Percentiles rank a stretch among this genome's conserved stretches.
phyloP scores from a whole-genome alignment of 37 sponge, comb jelly and placozoan genomes.

The Axinella damicornis region DNA sequence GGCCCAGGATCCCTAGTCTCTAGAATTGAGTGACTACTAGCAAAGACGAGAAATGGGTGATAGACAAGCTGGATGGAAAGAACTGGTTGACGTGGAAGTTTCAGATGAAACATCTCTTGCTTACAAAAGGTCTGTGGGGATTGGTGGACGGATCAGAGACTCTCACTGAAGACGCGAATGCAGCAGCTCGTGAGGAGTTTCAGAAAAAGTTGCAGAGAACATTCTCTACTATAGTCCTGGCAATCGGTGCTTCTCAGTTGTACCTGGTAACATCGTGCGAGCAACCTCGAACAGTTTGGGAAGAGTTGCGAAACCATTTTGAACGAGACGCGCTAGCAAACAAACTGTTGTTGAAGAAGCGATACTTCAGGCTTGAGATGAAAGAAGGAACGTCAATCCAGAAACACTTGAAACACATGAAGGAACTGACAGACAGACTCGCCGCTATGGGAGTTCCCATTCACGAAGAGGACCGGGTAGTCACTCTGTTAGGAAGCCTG shows the following conservation, averaged over 20 bases:
- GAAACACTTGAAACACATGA: constrained; percentile 54
- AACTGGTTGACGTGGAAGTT: constrained; percentile 70
- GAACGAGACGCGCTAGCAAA: constrained; percentile 61
- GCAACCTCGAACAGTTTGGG: constrained; percentile 31
- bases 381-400: constrained; percentile 54
- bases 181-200: constrained; percentile 4
- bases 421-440: constrained; percentile 65
- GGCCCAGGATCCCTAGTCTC: no score
- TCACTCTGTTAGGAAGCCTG: constrained; percentile 58
- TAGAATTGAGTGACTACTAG: no score
- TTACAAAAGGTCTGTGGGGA: constrained; percentile 42
- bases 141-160: constrained; percentile 49
- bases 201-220: constrained; percentile 45
- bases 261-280: constrained; percentile 59
- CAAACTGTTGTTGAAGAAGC: constrained; percentile 59
- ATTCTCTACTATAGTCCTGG: constrained; percentile 42
- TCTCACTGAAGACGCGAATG: constrained; percentile 34
- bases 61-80: constrained; percentile 37
- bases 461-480: constrained; percentile 56
- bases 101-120: constrained; percentile 52
- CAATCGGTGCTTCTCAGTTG: constrained; percentile 47
- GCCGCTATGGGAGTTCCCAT: constrained; percentile 55
- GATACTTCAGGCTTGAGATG: constrained; percentile 62
- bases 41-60: constrained; percentile 44
- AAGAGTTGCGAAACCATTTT: constrained; percentile 33